Percentiles rank a stretch among this genome's conserved stretches.
These are phyloP conservation scores for Liolophura sinensis DNA, from an alignment of 1,140 invertebrate species.

Conservation along the genomic window DNA sequence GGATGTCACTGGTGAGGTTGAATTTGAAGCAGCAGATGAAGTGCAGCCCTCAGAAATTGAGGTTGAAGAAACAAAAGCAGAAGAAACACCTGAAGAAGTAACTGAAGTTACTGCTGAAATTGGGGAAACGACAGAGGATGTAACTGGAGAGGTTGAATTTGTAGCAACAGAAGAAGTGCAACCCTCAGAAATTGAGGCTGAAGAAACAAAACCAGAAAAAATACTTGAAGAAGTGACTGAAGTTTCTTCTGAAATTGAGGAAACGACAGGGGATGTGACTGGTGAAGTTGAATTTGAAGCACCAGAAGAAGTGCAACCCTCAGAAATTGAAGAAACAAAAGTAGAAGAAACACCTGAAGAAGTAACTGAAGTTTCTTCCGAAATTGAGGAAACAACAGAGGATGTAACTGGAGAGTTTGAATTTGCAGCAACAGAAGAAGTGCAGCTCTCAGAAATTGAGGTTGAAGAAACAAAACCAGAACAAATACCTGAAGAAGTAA, in stretches of 20 bases:
- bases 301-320: conserved; percentile 14
- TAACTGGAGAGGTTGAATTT: too few relatives aligned
- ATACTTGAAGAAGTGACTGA: conserved; percentile 7
- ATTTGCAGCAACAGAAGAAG: conserved; percentile 4
- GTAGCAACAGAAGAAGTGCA: too few relatives aligned
- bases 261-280: too few relatives aligned
- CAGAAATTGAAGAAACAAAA: background rate
- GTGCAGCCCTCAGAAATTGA: conserved; percentile 9
- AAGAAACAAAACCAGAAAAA: conserved; percentile 9
- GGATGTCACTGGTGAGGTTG: background rate
- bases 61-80: too few relatives aligned
- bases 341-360: background rate
- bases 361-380: too few relatives aligned
- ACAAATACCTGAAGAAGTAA: background rate
- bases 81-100: too few relatives aligned
- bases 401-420: conserved; percentile 6
- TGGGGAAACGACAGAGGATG: too few relatives aligned
- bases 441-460: background rate
- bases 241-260: too few relatives aligned
- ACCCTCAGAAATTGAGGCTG: conserved; percentile 5
- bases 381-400: conserved; percentile 9
- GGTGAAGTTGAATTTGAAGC: conserved; percentile 9
- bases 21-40: conserved; percentile 5
- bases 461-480: background rate
- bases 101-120: too few relatives aligned